Evolutionary conservation across 2,888 invertebrate genomes (phyloP).

Genomic region (Pegoplata infirma): DNA sequence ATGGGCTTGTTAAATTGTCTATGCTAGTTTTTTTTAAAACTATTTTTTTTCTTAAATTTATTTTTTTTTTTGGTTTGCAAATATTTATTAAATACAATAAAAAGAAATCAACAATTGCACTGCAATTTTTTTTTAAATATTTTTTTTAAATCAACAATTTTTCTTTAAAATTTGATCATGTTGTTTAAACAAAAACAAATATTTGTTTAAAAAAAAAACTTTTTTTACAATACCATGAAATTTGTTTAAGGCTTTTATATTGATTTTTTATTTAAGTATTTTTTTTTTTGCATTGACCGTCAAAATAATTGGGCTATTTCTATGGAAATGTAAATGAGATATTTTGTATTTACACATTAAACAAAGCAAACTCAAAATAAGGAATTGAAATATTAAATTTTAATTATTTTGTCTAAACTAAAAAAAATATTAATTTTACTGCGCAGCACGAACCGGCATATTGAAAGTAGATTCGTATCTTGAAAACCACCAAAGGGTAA

Average conservation of each 20-base stretch:
- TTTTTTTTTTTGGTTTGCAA: slow-evolving; percentile 18
- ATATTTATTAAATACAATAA: slow-evolving; percentile 34
- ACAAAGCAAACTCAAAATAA: no score
- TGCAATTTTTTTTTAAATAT: background rate
- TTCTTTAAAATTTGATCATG: background rate
- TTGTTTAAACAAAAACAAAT: slow-evolving; percentile 3
- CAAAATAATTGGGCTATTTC: slow-evolving; percentile 33
- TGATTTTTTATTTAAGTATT: no score
- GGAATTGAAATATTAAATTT: no score
- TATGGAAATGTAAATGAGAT: background rate
- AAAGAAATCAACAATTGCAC: slow-evolving; percentile 29
- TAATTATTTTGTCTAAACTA: no score
- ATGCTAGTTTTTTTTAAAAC: background rate
- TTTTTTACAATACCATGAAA: slow-evolving; percentile 31
- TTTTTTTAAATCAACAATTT: slow-evolving; percentile 1
- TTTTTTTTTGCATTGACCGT: slow-evolving; percentile 42
- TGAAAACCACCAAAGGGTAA: no score
- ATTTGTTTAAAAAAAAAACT: no score
- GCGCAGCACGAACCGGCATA: no score
- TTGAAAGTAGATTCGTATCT: no score
- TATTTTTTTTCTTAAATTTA: no score
- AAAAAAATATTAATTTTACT: no score
- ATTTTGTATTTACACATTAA: no score
- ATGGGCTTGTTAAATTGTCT: slow-evolving; percentile 42
- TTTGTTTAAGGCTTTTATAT: slow-evolving; percentile 26